Percentiles rank a stretch among this genome's conserved stretches.
Conservation (phyloP, 2,797 vertebrate genomes). For the Argentina silus region DNA sequence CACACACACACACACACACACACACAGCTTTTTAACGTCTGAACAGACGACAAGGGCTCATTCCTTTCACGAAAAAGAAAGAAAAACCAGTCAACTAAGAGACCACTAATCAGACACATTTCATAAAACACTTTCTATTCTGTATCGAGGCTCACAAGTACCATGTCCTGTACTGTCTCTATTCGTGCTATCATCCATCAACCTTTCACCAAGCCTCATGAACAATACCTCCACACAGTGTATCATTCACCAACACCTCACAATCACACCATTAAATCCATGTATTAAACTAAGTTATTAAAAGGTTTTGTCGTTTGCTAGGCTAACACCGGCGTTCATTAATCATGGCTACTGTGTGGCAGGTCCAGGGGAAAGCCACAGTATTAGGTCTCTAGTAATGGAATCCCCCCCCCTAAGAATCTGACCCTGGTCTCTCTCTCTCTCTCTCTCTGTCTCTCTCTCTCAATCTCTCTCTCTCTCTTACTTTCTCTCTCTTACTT, state of each 20-base stretch:
- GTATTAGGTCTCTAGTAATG: conserved; percentile 5
- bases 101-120: not conserved
- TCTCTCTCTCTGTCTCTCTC: not conserved
- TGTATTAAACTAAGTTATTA: no score
- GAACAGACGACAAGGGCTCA: conserved; percentile 2
- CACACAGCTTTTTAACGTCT: conserved; percentile 15
- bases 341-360: not conserved
- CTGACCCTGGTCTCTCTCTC: conserved; percentile 12
- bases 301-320: not conserved
- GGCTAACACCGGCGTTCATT: not conserved
- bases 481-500: not conserved
- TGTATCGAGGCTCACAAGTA: not conserved
- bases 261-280: not conserved
- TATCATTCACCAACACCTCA: not conserved
- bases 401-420: conserved; percentile 16
- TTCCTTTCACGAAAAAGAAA: not conserved
- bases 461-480: not conserved
- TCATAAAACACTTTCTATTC: not conserved
- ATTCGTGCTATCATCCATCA: conserved; percentile 1
- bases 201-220: not conserved
- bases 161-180: not conserved
- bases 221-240: not conserved
- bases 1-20: not conserved
- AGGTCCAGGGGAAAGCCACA: not conserved
- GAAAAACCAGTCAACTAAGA: not conserved